A percentile compares a stretch with the other conserved stretches of the same genome.
Conservation (phyloP, 1,140 invertebrate species). For the Cotesia typhae region DNA sequence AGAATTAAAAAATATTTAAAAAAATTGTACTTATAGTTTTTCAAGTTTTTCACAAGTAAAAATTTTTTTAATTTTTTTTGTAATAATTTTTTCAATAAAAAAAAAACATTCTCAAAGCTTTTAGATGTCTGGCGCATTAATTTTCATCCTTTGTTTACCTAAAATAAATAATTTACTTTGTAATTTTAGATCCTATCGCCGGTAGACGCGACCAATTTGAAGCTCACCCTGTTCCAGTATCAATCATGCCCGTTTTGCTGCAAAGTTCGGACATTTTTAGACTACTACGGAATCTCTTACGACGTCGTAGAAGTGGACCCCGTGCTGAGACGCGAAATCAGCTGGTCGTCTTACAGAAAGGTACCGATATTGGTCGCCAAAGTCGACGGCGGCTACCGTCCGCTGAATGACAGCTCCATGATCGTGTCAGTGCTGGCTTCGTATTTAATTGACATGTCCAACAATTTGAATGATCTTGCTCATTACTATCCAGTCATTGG, state of each 20-base stretch:
- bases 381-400: constrained; percentile 77
- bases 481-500: constrained; percentile 83
- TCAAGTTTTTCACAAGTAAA: no score
- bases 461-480: constrained; percentile 75
- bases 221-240: constrained; percentile 93
- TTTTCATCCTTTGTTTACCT: no score
- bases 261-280: constrained; percentile 91
- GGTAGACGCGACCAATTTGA: constrained; percentile 77
- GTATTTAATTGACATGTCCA: constrained; percentile 73
- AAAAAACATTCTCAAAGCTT: no score
- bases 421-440: constrained; percentile 91
- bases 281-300: constrained; percentile 94
- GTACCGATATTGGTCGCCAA: constrained; percentile 92
- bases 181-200: constrained; percentile 69
- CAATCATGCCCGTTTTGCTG: constrained; percentile 99
- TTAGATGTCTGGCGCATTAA: no score
- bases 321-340: constrained; percentile 87
- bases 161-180: neutral
- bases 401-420: constrained; percentile 92
- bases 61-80: no score
- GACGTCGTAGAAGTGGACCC: constrained; percentile 97
- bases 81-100: no score
- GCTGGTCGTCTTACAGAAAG: constrained; percentile 95
- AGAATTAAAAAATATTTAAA: no score
- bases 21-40: no score